These are phyloP conservation scores for Halictus quadricinctus DNA, from an alignment of 2,888 invertebrate species.

Conservation along the genomic window DNA sequence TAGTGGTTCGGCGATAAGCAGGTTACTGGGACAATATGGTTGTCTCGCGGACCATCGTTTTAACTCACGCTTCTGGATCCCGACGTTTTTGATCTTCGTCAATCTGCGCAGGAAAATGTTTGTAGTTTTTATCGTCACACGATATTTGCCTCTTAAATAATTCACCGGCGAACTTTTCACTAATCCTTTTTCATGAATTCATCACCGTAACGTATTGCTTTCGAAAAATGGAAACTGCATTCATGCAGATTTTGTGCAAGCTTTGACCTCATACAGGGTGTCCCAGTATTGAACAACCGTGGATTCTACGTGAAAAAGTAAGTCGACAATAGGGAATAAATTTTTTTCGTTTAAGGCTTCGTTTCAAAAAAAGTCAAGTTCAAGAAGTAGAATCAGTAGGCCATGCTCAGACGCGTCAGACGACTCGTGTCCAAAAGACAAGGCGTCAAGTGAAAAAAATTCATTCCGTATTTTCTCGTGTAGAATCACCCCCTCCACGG, in stretches of 20 bases:
- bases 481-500: too few relatives aligned
- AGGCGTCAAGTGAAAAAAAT: too few relatives aligned
- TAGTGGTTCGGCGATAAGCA: constrained; percentile 71
- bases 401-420: too few relatives aligned
- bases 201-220: neutral
- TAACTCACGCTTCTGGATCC: constrained; percentile 71
- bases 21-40: constrained; percentile 72
- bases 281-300: too few relatives aligned
- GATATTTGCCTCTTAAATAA: neutral
- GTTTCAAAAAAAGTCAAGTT: too few relatives aligned
- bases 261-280: neutral
- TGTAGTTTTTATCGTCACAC: neutral
- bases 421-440: too few relatives aligned
- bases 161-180: neutral
- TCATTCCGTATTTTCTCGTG: too few relatives aligned
- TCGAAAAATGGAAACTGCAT: neutral
- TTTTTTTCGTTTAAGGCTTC: too few relatives aligned
- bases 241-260: neutral
- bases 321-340: too few relatives aligned
- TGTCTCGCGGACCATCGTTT: constrained; percentile 74
- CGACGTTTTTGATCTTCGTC: constrained; percentile 70
- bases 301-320: too few relatives aligned
- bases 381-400: too few relatives aligned
- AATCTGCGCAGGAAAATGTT: constrained; percentile 60
- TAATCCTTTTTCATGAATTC: neutral